phyloP scores from a whole-genome alignment of 2,888 invertebrate genomes.

The Drosophila pseudotalamancana region DNA sequence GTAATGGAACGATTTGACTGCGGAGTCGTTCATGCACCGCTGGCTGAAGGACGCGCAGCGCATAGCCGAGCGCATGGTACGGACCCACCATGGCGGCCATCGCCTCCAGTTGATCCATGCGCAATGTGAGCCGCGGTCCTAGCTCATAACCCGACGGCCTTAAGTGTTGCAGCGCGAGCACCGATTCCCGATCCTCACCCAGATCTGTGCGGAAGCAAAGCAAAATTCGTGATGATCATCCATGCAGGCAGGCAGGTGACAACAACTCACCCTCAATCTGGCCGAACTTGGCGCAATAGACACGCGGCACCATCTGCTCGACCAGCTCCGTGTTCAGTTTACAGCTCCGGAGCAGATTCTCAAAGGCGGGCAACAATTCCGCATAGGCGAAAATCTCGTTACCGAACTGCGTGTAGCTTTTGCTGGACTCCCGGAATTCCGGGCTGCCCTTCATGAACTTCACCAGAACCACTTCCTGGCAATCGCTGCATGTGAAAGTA shows the following conservation, averaged over 20 bases:
- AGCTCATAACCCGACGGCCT: slow-evolving; percentile 74
- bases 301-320: slow-evolving; percentile 70
- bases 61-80: slow-evolving; percentile 82
- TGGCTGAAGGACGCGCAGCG: slow-evolving; percentile 68
- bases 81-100: slow-evolving; percentile 77
- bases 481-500: slow-evolving; percentile 20
- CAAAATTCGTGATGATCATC: neutral
- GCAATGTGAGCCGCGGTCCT: slow-evolving; percentile 79
- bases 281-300: slow-evolving; percentile 78
- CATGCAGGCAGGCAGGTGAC: neutral
- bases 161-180: slow-evolving; percentile 81
- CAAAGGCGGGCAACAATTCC: slow-evolving; percentile 78
- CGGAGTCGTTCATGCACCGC: slow-evolving; percentile 65
- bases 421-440: slow-evolving; percentile 75
- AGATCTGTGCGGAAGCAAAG: slow-evolving; percentile 49
- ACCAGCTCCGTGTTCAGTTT: slow-evolving; percentile 50
- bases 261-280: slow-evolving; percentile 69
- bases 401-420: slow-evolving; percentile 80
- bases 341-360: slow-evolving; percentile 64
- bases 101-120: slow-evolving; percentile 73
- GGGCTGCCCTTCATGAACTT: slow-evolving; percentile 83
- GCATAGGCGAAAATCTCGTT: slow-evolving; percentile 82
- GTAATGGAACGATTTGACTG: slow-evolving; percentile 65
- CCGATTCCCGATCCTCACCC: slow-evolving; percentile 67
- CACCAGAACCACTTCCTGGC: slow-evolving; percentile 64